These are phyloP conservation scores for Stictocephala bisonia DNA, from an alignment of 2,888 invertebrate species.

Conservation along the genomic window DNA sequence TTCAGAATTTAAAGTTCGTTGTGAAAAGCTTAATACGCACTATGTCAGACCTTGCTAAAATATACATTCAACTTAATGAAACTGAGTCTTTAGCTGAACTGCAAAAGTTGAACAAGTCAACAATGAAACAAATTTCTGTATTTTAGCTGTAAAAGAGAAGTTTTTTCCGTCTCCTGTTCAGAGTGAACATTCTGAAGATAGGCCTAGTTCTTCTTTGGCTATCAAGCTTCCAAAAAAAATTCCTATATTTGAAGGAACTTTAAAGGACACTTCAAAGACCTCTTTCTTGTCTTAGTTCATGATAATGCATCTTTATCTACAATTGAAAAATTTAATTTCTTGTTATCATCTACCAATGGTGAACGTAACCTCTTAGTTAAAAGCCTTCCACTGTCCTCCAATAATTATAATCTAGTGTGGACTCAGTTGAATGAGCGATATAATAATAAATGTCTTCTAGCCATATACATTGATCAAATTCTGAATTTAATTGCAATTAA, in stretches of 20 bases:
- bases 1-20: too few relatives aligned
- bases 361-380: background rate
- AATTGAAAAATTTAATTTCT: slow-evolving; percentile 15
- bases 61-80: background rate
- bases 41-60: background rate
- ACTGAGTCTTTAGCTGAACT: background rate
- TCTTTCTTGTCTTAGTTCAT: background rate
- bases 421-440: slow-evolving; percentile 4
- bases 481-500: background rate
- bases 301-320: background rate
- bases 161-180: background rate
- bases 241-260: background rate
- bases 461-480: background rate
- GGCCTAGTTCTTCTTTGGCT: background rate
- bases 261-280: background rate
- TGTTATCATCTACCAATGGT: background rate
- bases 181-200: background rate
- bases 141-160: background rate
- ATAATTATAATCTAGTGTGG: slow-evolving; percentile 6
- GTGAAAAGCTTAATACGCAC: too few relatives aligned
- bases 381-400: background rate
- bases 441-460: background rate
- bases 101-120: background rate
- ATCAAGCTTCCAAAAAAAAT: slow-evolving; percentile 11
- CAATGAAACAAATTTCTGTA: background rate